A percentile compares a stretch with the other conserved stretches of the same genome.
These are phyloP conservation scores for Cryptoprocta ferox DNA, from an alignment of 2,797 vertebrate genomes.

Conservation along the genomic window DNA sequence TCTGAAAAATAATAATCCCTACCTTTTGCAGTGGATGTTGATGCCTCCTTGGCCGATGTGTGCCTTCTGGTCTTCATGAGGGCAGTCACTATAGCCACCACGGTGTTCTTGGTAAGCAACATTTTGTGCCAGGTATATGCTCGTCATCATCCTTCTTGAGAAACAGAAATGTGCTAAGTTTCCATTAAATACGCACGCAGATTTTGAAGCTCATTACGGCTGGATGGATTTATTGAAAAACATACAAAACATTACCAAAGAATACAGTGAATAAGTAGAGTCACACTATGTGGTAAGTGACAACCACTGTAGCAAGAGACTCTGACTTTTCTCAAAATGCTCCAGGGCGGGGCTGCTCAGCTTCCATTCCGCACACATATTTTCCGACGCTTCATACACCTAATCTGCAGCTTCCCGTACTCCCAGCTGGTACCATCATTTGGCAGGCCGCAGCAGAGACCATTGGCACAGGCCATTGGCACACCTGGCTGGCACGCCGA, in stretches of 20 bases:
- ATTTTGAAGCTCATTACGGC: neutral
- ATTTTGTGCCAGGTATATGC: neutral
- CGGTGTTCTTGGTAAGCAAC: neutral
- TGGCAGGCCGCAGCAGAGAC: neutral
- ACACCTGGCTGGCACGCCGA: neutral
- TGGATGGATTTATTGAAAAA: neutral
- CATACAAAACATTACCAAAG: neutral
- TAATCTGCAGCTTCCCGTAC: neutral
- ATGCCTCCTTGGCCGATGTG: neutral
- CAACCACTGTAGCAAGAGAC: neutral
- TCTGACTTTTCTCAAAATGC: neutral
- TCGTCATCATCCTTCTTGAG: neutral
- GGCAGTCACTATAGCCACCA: rapidly evolving
- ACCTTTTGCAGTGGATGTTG: neutral
- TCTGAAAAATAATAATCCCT: neutral
- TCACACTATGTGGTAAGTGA: neutral
- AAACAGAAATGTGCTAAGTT: neutral
- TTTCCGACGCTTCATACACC: no score
- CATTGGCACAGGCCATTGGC: neutral
- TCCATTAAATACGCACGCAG: neutral
- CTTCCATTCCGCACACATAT: neutral
- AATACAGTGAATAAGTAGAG: neutral
- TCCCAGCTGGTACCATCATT: neutral
- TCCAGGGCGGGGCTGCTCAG: neutral
- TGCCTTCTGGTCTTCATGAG: neutral